phyloP scores from a whole-genome alignment of 1,140 invertebrate genomes.

The Brachionus paranguensis region DNA sequence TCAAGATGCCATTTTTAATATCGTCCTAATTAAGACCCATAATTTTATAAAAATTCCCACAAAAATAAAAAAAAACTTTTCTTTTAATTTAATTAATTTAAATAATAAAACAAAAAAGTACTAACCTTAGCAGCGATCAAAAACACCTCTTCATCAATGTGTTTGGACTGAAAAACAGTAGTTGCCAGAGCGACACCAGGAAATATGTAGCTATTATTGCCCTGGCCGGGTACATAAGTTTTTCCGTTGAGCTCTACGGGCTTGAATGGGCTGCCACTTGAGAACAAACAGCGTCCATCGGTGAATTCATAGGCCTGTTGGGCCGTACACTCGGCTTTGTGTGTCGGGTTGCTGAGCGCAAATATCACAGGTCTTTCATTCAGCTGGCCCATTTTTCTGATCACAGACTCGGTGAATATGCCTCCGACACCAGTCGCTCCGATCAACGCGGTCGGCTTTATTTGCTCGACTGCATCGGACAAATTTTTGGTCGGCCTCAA shows the following conservation, averaged over 20 bases:
- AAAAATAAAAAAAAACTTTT: neutral
- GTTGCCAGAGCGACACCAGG: constrained; percentile 53
- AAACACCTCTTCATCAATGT: constrained; percentile 53
- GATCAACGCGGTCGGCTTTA: constrained; percentile 53
- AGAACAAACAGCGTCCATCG: constrained; percentile 49
- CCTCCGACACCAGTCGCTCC: constrained; percentile 53
- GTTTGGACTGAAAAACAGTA: constrained; percentile 47
- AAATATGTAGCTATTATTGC: constrained; percentile 57
- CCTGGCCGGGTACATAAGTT: constrained; percentile 50
- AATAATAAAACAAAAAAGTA: neutral
- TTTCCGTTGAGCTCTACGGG: constrained; percentile 47
- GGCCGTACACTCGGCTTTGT: constrained; percentile 55
- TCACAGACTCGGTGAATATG: constrained; percentile 50
- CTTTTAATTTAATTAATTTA: neutral
- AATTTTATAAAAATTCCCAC: too few relatives aligned
- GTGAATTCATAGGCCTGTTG: constrained; percentile 51
- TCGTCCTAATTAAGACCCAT: too few relatives aligned
- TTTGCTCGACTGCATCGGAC: constrained; percentile 46
- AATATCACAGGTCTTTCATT: constrained; percentile 55
- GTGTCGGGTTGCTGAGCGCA: constrained; percentile 54
- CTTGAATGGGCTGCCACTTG: constrained; percentile 54
- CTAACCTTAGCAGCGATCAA: constrained; percentile 52
- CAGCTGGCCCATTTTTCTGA: constrained; percentile 48
- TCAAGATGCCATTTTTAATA: too few relatives aligned
- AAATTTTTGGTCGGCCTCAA: constrained; percentile 46